These are phyloP conservation scores for Epinephelus coioides DNA, from an alignment of 2,797 vertebrate species.

Conservation along the genomic window DNA sequence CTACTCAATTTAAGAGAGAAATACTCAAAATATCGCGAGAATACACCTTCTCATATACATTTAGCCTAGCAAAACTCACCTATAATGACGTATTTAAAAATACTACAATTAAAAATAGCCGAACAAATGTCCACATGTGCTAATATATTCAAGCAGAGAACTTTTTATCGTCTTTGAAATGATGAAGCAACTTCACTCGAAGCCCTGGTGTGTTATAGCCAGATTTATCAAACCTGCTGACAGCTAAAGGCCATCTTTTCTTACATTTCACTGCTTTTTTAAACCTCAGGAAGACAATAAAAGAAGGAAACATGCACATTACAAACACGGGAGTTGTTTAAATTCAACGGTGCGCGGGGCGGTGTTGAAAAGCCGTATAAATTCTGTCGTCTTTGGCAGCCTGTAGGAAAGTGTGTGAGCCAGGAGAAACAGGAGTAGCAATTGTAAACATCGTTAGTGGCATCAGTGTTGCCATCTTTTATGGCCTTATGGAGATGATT, in stretches of 20 bases:
- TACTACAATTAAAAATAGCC: too few relatives aligned
- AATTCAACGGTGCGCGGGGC: conserved; percentile 31
- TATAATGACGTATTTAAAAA: background rate
- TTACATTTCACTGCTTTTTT: conserved; percentile 24
- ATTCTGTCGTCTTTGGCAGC: conserved; percentile 42
- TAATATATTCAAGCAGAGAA: conserved; percentile 23
- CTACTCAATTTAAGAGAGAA: background rate
- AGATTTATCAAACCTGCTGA: conserved; percentile 39
- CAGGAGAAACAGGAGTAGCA: conserved; percentile 49
- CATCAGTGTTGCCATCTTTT: conserved; percentile 48
- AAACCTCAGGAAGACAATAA: conserved; percentile 37
- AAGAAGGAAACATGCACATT: conserved; percentile 37
- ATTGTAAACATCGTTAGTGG: conserved; percentile 52
- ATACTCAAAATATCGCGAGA: too few relatives aligned
- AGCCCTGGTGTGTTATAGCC: conserved; percentile 15
- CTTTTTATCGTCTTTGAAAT: conserved; percentile 51
- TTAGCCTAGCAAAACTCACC: background rate
- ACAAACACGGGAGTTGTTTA: conserved; percentile 49
- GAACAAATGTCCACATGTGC: conserved; percentile 30
- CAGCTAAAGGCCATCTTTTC: conserved; percentile 45
- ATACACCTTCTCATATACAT: background rate
- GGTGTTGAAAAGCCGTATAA: conserved; percentile 47
- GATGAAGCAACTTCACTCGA: conserved; percentile 27
- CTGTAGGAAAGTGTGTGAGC: conserved; percentile 33
- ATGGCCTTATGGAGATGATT: conserved; percentile 28